Percentiles rank a stretch among this genome's conserved stretches.
Evolutionary conservation across 2,113 vertebrate genomes (phyloP).

Genomic region (Terrapene triunguis): DNA sequence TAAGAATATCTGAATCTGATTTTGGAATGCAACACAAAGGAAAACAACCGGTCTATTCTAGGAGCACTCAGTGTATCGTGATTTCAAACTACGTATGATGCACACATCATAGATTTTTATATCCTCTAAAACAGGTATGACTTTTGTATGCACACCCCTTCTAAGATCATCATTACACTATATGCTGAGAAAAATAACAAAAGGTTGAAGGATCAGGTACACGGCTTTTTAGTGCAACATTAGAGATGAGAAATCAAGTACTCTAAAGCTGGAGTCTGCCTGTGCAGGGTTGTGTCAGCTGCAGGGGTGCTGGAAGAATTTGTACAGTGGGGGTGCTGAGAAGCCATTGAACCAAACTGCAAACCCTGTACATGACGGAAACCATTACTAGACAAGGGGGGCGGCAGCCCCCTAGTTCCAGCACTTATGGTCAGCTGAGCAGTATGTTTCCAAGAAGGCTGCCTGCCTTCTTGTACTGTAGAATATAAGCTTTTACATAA

Average conservation of each 20-base stretch:
- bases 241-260: neutral
- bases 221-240: neutral
- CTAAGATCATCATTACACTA: neutral
- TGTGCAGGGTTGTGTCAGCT: neutral
- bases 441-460: neutral
- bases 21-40: slow-evolving; percentile 64
- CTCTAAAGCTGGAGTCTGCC: neutral
- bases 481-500: neutral
- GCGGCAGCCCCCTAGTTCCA: too few relatives aligned
- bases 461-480: neutral
- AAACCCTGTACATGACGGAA: too few relatives aligned
- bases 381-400: too few relatives aligned
- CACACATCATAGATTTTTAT: neutral
- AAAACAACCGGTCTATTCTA: slow-evolving; percentile 39
- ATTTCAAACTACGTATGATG: slow-evolving; percentile 25
- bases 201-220: neutral
- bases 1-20: slow-evolving; percentile 65
- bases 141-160: neutral
- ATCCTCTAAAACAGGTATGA: neutral
- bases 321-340: too few relatives aligned
- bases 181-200: neutral
- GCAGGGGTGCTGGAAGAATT: too few relatives aligned
- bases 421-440: neutral
- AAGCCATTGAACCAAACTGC: too few relatives aligned
- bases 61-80: slow-evolving; percentile 14